These are phyloP conservation scores for Pegoplata infirma DNA, from an alignment of 2,888 invertebrate genomes.

Conservation along the genomic window DNA sequence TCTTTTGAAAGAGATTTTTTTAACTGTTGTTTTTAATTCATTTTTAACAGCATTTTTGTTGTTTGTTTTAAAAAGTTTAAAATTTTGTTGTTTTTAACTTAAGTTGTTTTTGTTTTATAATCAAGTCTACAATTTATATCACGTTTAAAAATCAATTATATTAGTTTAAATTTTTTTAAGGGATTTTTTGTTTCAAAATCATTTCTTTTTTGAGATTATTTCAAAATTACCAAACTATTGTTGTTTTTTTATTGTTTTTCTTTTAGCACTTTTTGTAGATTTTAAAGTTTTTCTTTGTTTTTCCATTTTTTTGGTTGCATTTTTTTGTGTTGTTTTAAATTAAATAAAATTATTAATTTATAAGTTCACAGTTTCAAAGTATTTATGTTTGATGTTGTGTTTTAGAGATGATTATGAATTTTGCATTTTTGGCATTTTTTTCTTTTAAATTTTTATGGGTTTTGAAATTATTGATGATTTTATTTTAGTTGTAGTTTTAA, in stretches of 20 bases:
- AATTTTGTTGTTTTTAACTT: constrained; percentile 43
- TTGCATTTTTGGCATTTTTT: constrained; percentile 63
- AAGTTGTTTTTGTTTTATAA: constrained; percentile 31
- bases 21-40: constrained; percentile 5
- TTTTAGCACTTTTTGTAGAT: constrained; percentile 41
- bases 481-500: constrained; percentile 65
- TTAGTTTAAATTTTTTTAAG: constrained; percentile 10
- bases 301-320: constrained; percentile 27
- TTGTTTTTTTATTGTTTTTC: constrained; percentile 20
- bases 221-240: not conserved
- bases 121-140: constrained; percentile 46
- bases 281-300: constrained; percentile 50
- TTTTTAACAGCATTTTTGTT: not conserved
- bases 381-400: constrained; percentile 12
- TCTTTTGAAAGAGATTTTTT: constrained; percentile 9
- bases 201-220: constrained; percentile 11
- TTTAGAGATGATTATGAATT: constrained; percentile 64
- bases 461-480: constrained; percentile 47
- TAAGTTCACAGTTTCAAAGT: constrained; percentile 30
- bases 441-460: constrained; percentile 58
- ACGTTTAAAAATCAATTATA: constrained; percentile 42
- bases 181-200: constrained; percentile 2
- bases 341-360: constrained; percentile 54
- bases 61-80: constrained; percentile 31
- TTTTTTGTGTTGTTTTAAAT: constrained; percentile 29